A percentile compares a stretch with the other conserved stretches of the same genome.
Evolutionary conservation across 2,797 vertebrate genomes (phyloP).

Genomic region (Ptychobarbus kaznakovi): DNA sequence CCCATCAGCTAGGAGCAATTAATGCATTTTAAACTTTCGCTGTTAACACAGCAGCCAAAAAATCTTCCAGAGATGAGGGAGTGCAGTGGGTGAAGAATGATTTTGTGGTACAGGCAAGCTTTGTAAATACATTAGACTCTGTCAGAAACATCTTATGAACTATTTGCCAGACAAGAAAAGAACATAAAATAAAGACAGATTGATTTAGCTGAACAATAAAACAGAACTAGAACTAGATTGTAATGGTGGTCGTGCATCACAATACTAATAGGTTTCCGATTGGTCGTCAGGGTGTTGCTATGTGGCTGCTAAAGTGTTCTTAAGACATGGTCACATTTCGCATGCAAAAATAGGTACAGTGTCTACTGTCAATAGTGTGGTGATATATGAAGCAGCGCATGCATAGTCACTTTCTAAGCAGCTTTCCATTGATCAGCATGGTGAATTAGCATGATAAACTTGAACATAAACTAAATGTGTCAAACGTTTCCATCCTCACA

Average conservation of each 20-base stretch:
- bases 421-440: not conserved
- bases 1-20: constrained; percentile 30
- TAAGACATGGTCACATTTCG: not conserved
- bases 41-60: constrained; percentile 32
- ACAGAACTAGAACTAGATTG: not conserved
- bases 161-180: not conserved
- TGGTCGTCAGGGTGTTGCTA: not conserved
- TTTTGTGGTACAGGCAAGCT: not conserved
- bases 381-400: not conserved
- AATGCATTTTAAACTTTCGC: constrained; percentile 37
- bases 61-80: not conserved
- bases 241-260: not conserved
- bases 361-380: not conserved
- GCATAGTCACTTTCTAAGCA: not conserved
- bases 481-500: not conserved
- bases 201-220: not conserved
- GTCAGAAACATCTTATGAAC: not conserved
- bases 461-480: not conserved
- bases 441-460: not conserved
- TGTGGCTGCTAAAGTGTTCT: not conserved
- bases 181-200: not conserved
- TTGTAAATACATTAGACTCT: constrained; percentile 5
- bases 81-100: not conserved
- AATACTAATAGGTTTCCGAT: not conserved
- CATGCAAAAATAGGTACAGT: not conserved